Base-by-base conservation (phyloP, 2,113 vertebrate genomes). In the Procavia capensis region DNA sequence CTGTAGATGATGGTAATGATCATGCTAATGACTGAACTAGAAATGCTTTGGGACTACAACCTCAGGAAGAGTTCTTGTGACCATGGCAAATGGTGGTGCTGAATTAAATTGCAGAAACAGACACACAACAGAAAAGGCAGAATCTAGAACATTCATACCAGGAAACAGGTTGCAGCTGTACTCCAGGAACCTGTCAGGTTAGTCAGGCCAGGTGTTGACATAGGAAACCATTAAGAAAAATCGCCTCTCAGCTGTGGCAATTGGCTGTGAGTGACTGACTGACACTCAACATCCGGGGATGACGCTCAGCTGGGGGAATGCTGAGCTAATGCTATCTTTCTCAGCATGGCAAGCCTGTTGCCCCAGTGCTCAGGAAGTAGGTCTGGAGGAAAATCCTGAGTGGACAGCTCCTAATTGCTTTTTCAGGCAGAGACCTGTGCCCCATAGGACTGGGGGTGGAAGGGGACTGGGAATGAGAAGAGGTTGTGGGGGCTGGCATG, bases 361-460 rank as follows among this genome's bases (percentile, higher is more conserved):
- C 83, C 94, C 88, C 87, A 50, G 89, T 68, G 17, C 94, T 95
- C 98, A 97, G 94, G 96, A 98, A 98, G 94, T 97, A 94, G 97
- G 98, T 98, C 98, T 98, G 90, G 95, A 98, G 96, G 96, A 98
- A 97, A 95, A 94, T 90, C 94, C 97, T 93, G 97, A 83, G 97
- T 95, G 95, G 97, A 91, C 92, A 91, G 80, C 97, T 97, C 97
- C 96, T 98, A 96, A 98, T 98, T 96, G 96, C 97, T 96, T 98
- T 98, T 97, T 98, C 93, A 19, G 97, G 84, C 95, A 88, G 91
- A 95, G 96, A 87, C 96, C 80, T 50, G 25, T 72, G 86, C 88
- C 83, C 34, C 83, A 59, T 81, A 93, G 95, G 95, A 96, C 85
- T 74, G 93, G 85, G 96, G 80, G 45, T 78, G 82, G 72, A 66